Percentiles rank a stretch among this genome's conserved stretches.
Evolutionary conservation across 2,113 vertebrate genomes (phyloP).

Genomic region (Perca schrenkii): DNA sequence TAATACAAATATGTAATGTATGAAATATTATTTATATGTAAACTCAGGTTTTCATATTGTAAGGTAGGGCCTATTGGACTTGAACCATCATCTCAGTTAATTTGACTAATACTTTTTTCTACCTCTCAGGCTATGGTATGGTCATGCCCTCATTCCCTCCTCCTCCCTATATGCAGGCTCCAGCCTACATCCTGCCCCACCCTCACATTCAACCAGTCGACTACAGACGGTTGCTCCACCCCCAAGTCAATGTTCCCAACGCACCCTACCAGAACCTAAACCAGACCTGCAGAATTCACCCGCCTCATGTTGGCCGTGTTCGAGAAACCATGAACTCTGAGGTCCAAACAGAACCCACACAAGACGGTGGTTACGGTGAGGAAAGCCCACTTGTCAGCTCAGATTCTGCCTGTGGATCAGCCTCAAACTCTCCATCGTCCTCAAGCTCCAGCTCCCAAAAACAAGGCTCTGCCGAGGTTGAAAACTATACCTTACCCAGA

Average conservation of each 20-base stretch:
- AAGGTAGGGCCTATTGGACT: no score
- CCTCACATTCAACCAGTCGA: constrained; percentile 68
- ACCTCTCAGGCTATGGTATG: constrained; percentile 74
- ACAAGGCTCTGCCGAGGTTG: neutral
- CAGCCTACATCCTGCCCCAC: constrained; percentile 70
- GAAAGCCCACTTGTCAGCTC: constrained; percentile 27
- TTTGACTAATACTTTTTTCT: neutral
- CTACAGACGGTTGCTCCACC: constrained; percentile 66
- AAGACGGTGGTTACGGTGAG: neutral
- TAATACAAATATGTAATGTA: neutral
- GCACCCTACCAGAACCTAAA: constrained; percentile 47
- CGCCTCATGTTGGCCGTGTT: neutral
- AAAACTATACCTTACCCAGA: neutral
- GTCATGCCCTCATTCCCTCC: constrained; percentile 65
- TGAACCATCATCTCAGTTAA: neutral
- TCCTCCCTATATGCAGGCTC: constrained; percentile 70
- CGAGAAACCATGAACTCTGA: constrained; percentile 58
- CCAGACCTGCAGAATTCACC: constrained; percentile 50
- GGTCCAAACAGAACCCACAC: constrained; percentile 73
- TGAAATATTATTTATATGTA: neutral
- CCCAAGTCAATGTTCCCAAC: constrained; percentile 20
- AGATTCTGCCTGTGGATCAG: constrained; percentile 71
- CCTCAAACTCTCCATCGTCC: constrained; percentile 42
- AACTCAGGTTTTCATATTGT: neutral
- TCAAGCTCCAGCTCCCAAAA: constrained; percentile 45